A percentile compares a stretch with the other conserved stretches of the same genome.
phyloP scores from a whole-genome alignment of 2,797 vertebrate genomes.

The Diceros bicornis region DNA sequence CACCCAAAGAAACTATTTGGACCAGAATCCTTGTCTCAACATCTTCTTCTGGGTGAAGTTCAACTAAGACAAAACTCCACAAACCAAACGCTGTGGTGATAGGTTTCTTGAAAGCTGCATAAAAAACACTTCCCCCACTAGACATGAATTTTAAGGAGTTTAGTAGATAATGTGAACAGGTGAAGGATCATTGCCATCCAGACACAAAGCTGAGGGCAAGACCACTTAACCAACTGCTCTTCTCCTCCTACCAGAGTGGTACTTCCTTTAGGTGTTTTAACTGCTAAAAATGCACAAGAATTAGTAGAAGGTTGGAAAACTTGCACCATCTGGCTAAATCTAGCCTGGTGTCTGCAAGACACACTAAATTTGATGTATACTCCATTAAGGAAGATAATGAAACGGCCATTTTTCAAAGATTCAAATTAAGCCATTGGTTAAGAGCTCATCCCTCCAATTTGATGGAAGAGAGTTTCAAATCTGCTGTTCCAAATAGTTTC shows the following conservation, averaged over 20 bases:
- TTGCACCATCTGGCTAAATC: conserved; percentile 62
- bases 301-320: conserved; percentile 67
- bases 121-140: not conserved
- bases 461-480: conserved; percentile 55
- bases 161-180: conserved; percentile 36
- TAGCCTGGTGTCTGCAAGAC: conserved; percentile 54
- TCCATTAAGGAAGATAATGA: conserved; percentile 77
- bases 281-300: conserved; percentile 56
- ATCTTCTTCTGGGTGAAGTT: conserved; percentile 44
- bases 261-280: conserved; percentile 59
- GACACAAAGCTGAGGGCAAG: conserved; percentile 61
- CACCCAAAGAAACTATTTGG: not conserved
- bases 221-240: conserved; percentile 45
- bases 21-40: conserved; percentile 12
- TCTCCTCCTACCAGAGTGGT: conserved; percentile 26
- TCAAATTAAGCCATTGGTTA: conserved; percentile 67
- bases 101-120: conserved; percentile 35
- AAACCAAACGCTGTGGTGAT: not conserved
- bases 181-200: conserved; percentile 54
- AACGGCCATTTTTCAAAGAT: conserved; percentile 73
- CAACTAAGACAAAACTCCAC: conserved; percentile 30
- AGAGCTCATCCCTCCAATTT: conserved; percentile 33
- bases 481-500: conserved; percentile 33
- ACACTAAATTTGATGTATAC: conserved; percentile 58
- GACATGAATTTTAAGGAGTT: conserved; percentile 55